Evolutionary conservation across 2,888 invertebrate genomes (phyloP), one percentile per base, ranked within the genome.

Genomic region (Aplocera efformata): DNA sequence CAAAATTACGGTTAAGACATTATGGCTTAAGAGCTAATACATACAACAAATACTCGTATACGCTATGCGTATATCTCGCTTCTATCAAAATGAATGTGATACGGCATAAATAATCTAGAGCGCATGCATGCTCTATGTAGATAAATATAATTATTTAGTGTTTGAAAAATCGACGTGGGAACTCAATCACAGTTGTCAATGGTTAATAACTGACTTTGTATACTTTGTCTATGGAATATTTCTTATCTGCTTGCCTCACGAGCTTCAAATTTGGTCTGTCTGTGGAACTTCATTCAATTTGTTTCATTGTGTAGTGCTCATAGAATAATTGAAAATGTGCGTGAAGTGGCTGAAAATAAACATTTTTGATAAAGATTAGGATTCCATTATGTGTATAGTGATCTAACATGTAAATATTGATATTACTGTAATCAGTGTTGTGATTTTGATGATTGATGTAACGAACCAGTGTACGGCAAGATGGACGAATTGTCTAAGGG

Each of bases 401-500:
- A 60, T 68, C 60, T 53, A 64, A 49, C 50, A 73, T 75, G 75
- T 71, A 64, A 49, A 37, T 61, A 50, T 63, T 35, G 37, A 64
- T 49, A 58, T 71, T 64, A 59, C 60, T 72, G 56, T 67, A 64
- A 71, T 65, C 73, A 65, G 76, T 76, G 77, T 75, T 70, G 76
- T 79, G 73, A 72, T 50, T 76, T 80, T 75, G 69, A 79, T 82
- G 83, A 79, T 83, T 85, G 82, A 85, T 86, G 78, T 84, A 85
- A 83, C 83, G 78, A 81, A 80, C 77, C 73, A 76, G 80, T 84
- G 83, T 80, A 77, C 77, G 72, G 83, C 86, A 88, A 88, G 85
- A 88, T 88, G 86, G 86, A 88, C 86, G 86, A 88, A 88, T 81
- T 85, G 86, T 86, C 79, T 85, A 85, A 78, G 85, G 85, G 85